A percentile compares a stretch with the other conserved stretches of the same genome.
Conservation (phyloP, 2,888 invertebrate genomes). For the Thereva unica region DNA sequence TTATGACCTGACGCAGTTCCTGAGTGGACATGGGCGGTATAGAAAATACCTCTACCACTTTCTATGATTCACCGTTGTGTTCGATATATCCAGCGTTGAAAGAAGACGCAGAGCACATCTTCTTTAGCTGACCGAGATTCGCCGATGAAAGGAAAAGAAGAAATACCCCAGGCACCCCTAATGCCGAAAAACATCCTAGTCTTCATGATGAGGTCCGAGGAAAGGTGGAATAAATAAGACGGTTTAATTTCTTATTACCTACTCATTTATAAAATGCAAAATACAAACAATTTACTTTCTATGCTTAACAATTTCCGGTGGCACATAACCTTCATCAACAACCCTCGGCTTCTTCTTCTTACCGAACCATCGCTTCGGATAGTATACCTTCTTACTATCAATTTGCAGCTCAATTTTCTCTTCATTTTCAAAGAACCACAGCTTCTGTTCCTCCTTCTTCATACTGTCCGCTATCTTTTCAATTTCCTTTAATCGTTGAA, state of each 20-base stretch:
- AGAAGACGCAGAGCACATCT: too few relatives aligned
- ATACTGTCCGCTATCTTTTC: conserved; percentile 60
- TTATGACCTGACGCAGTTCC: too few relatives aligned
- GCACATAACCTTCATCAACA: conserved; percentile 69
- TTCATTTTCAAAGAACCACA: conserved; percentile 83
- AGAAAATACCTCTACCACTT: too few relatives aligned
- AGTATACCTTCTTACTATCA: conserved; percentile 62
- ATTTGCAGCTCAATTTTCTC: conserved; percentile 74
- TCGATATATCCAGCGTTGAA: too few relatives aligned
- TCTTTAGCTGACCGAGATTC: too few relatives aligned
- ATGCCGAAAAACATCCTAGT: too few relatives aligned
- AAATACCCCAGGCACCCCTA: too few relatives aligned
- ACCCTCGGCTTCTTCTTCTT: conserved; percentile 60
- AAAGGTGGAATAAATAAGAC: too few relatives aligned
- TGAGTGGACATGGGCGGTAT: too few relatives aligned
- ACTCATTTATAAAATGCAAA: neutral
- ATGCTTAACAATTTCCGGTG: conserved; percentile 65
- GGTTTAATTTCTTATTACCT: neutral
- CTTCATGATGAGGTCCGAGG: too few relatives aligned
- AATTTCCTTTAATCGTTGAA: conserved; percentile 61
- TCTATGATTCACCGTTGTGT: too few relatives aligned
- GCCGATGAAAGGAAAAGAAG: too few relatives aligned
- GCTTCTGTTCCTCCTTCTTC: conserved; percentile 64
- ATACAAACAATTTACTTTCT: conserved; percentile 35
- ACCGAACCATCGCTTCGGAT: conserved; percentile 58